Conservation (phyloP, 2,797 vertebrate genomes). For the Cossypha dichroa region DNA sequence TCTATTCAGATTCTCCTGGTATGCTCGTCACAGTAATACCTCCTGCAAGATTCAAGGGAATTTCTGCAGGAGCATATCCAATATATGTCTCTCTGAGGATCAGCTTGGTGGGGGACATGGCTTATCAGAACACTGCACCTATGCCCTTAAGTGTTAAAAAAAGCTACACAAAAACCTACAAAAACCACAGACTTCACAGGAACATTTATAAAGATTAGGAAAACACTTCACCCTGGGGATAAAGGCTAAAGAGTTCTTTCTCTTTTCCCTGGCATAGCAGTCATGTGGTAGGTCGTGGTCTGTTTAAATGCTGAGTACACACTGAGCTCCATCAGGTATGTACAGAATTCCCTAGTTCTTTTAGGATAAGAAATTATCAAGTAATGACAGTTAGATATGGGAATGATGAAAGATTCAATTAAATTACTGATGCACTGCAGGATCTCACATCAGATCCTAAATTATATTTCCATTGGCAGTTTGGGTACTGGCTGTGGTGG, state of each 20-base stretch:
- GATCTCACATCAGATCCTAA: slow-evolving; percentile 52
- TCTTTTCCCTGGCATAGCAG: not conserved
- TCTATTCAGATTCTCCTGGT: not conserved
- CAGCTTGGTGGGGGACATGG: not conserved
- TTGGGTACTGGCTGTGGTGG: slow-evolving; percentile 42
- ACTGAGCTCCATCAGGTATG: not conserved
- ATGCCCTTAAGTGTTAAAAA: not conserved
- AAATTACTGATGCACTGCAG: slow-evolving; percentile 50
- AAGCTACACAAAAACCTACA: not conserved
- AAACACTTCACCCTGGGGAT: not conserved
- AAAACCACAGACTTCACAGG: accelerated
- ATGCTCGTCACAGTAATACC: not conserved
- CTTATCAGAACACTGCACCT: not conserved
- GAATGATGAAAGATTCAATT: slow-evolving; percentile 52
- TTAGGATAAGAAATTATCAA: slow-evolving; percentile 33
- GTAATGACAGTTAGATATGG: slow-evolving; percentile 11
- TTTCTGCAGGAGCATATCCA: not conserved
- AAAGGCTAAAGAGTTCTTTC: not conserved
- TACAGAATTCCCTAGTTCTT: not conserved
- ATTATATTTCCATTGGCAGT: slow-evolving; percentile 53
- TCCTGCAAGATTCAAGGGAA: not conserved
- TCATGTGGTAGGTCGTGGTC: not conserved
- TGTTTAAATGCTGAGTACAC: not conserved
- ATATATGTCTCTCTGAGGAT: not conserved
- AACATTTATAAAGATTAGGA: not conserved